phyloP scores from a whole-genome alignment of 1,140 invertebrate species.

The Venturia canescens region DNA sequence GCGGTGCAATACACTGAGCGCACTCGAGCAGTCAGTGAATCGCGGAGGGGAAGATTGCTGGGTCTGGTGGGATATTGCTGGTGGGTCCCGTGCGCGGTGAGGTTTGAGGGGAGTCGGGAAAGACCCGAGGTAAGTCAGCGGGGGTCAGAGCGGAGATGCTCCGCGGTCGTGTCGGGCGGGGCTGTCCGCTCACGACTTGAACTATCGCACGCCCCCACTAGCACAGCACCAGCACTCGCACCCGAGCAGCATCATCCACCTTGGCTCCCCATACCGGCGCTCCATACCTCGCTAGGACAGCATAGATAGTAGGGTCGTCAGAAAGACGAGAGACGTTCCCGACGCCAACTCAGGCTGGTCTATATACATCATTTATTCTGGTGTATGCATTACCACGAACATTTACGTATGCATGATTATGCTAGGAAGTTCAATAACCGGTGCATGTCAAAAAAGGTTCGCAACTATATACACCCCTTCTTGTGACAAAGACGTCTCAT shows the following conservation, averaged over 20 bases:
- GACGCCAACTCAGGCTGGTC: not conserved
- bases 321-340: slow-evolving; percentile 31
- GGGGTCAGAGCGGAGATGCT: slow-evolving; percentile 76
- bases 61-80: slow-evolving; percentile 51
- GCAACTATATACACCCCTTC: not conserved
- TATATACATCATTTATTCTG: slow-evolving; percentile 21
- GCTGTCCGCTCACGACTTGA: slow-evolving; percentile 77
- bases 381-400: slow-evolving; percentile 22
- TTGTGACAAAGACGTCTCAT: not conserved
- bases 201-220: slow-evolving; percentile 78
- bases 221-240: slow-evolving; percentile 72
- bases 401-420: slow-evolving; percentile 4
- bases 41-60: slow-evolving; percentile 41
- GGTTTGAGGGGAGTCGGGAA: slow-evolving; percentile 59
- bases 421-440: slow-evolving; percentile 6
- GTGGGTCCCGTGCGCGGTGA: slow-evolving; percentile 56
- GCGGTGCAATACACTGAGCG: slow-evolving; percentile 48
- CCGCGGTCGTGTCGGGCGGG: slow-evolving; percentile 77
- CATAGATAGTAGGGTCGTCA: slow-evolving; percentile 36
- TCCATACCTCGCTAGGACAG: not conserved
- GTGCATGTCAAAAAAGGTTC: not conserved
- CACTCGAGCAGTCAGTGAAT: slow-evolving; percentile 46
- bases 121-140: slow-evolving; percentile 70
- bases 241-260: slow-evolving; percentile 74
- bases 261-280: slow-evolving; percentile 57